Evolutionary conservation across 2,888 invertebrate species (phyloP), one percentile per base, ranked within the genome.

Genomic region (Plebejus melissa): DNA sequence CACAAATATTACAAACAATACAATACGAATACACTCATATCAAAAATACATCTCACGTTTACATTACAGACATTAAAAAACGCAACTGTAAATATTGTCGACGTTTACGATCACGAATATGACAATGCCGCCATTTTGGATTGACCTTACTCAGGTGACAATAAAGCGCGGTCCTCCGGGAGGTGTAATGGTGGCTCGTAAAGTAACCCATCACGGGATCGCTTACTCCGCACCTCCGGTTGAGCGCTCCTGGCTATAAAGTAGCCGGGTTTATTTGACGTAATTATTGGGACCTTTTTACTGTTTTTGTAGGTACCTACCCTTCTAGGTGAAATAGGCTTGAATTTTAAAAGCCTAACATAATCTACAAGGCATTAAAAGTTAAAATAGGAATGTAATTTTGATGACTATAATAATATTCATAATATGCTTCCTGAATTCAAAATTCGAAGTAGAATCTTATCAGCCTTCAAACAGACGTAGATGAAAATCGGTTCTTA

Each of bases 91-190:
- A 65, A 65, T 65, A 65, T 65, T 65, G 65, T 32, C 65, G 65
- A 65, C 65, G 65, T 65, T 65, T 65, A 65, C 65, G 65, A 65
- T 74, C 75, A 76, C 79, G 79, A 81, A 79, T 79, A 79, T 80
- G 80, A 80, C 65, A 65, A 65, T 65, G 80, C 78, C 79, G 80
- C 80, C 80, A 78, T 81, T 80, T 81, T 84, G 81, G 81, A 89
- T 90, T 86, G 83, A 85, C 86, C 90, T 91, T 90, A 91, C 87
- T 90, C 91, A 91, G 92, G 90, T 89, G 89, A 85, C 90, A 83
- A 88, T 92, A 91, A 92, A 92, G 82, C 81, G 77, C 77, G 81
- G 83, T 82, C 88, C 84, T 86, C 80, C 78, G 86, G 85, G 85
- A 83, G 81, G 77, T 80, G 88, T 86, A 85, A 86, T 86, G 83